Conservation (phyloP, 2,888 invertebrate species). For the Hipparchia semele region DNA sequence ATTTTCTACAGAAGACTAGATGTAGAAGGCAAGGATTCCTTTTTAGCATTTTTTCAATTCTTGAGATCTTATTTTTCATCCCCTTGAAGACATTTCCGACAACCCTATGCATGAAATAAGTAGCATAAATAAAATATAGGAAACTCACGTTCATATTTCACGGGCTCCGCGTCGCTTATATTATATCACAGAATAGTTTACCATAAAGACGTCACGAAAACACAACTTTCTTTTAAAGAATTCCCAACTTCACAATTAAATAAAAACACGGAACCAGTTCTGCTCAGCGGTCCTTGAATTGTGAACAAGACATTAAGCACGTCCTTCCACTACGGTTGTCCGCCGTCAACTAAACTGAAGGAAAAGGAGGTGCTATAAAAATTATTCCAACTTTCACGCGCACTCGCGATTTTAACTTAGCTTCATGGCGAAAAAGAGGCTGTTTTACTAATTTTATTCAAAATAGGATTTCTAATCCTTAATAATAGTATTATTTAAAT, state of each 20-base stretch:
- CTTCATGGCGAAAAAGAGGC: conserved; percentile 25
- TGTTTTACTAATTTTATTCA: conserved; percentile 23
- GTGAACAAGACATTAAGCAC: conserved; percentile 12
- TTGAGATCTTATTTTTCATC: background rate
- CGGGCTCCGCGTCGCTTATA: conserved; percentile 25
- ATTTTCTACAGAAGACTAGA: too few relatives aligned
- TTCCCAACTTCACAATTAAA: conserved; percentile 42
- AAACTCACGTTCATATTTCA: conserved; percentile 44
- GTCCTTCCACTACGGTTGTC: conserved; percentile 26
- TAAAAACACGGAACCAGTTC: conserved; percentile 41
- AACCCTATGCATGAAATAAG: conserved; percentile 13
- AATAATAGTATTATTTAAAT: too few relatives aligned
- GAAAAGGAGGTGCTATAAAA: conserved; percentile 25
- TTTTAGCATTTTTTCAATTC: background rate
- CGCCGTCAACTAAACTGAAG: conserved; percentile 36
- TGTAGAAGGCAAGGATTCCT: background rate
- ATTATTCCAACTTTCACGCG: conserved; percentile 40
- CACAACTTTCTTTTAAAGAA: conserved; percentile 45
- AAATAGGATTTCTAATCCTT: conserved; percentile 22
- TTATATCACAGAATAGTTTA: conserved; percentile 24
- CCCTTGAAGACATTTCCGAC: background rate
- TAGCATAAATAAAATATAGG: conserved; percentile 15
- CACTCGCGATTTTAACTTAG: conserved; percentile 38
- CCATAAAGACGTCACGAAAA: conserved; percentile 44
- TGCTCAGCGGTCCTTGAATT: conserved; percentile 12